phyloP scores from a whole-genome alignment of 2,113 vertebrate species.

The Pituophis catenifer region DNA sequence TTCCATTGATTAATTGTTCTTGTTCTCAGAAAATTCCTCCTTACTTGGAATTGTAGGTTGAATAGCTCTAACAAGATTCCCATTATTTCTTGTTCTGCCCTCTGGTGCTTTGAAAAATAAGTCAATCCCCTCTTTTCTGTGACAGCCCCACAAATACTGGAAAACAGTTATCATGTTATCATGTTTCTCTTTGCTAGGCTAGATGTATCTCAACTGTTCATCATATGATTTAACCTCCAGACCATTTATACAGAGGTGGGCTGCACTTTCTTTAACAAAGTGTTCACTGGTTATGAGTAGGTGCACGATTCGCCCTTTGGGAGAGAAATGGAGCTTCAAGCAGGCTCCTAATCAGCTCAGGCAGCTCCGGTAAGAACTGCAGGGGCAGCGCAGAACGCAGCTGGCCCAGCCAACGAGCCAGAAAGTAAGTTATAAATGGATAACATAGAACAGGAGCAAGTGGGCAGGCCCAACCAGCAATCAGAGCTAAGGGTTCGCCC shows the following conservation, averaged over 20 bases:
- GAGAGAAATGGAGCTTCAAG: no score
- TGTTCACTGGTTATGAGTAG: no score
- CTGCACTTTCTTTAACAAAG: no score
- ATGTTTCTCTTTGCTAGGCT: neutral
- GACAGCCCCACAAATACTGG: neutral
- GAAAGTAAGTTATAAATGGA: no score
- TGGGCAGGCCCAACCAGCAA: no score
- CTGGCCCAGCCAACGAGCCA: no score
- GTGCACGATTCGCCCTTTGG: no score
- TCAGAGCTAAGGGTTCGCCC: no score
- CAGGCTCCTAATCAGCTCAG: no score
- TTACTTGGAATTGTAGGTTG: neutral
- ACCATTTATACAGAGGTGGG: neutral
- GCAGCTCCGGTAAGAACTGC: no score
- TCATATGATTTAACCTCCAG: neutral
- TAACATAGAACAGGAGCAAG: no score
- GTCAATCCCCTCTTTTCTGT: neutral
- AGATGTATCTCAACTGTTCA: neutral
- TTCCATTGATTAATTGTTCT: neutral
- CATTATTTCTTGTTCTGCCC: neutral
- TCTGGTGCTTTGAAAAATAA: neutral
- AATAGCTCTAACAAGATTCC: neutral
- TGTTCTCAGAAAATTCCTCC: neutral
- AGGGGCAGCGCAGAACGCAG: no score
- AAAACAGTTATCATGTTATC: neutral